Conservation (phyloP, 2,113 vertebrate species). For the Aleadryas rufinucha region DNA sequence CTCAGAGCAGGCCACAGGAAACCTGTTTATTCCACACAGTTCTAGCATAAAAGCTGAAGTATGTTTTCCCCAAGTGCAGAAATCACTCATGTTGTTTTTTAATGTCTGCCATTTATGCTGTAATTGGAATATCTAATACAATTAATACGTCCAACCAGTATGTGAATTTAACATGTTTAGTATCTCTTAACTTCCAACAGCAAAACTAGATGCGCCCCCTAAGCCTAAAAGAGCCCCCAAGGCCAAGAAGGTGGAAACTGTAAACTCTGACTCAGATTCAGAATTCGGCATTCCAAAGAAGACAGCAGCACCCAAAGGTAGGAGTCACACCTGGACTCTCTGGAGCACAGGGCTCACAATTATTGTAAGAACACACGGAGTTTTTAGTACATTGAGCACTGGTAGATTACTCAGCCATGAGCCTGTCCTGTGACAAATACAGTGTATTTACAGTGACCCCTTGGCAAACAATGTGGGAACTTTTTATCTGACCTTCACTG, state of each 20-base stretch:
- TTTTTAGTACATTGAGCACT: background rate
- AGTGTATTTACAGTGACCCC: background rate
- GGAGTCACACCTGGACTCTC: background rate
- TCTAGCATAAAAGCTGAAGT: background rate
- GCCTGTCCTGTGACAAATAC: background rate
- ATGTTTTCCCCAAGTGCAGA: background rate
- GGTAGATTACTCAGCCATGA: background rate
- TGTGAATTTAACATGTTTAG: background rate
- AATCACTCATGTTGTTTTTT: background rate
- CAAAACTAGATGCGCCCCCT: constrained; percentile 80
- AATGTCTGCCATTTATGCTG: background rate
- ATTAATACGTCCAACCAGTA: background rate
- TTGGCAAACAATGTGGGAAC: background rate
- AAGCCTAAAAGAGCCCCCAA: constrained; percentile 88
- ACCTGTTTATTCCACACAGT: background rate
- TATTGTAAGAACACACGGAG: background rate
- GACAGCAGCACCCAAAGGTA: constrained; percentile 82
- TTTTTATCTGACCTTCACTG: background rate
- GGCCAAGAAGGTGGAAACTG: constrained; percentile 87
- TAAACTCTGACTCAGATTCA: constrained; percentile 92
- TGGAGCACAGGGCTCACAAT: background rate
- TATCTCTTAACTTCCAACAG: constrained; percentile 65
- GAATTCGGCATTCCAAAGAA: constrained; percentile 89
- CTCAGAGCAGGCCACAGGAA: background rate
- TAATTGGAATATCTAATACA: background rate